Base-by-base conservation (phyloP, 2,888 invertebrate species). In the Brassicogethes aeneus region DNA sequence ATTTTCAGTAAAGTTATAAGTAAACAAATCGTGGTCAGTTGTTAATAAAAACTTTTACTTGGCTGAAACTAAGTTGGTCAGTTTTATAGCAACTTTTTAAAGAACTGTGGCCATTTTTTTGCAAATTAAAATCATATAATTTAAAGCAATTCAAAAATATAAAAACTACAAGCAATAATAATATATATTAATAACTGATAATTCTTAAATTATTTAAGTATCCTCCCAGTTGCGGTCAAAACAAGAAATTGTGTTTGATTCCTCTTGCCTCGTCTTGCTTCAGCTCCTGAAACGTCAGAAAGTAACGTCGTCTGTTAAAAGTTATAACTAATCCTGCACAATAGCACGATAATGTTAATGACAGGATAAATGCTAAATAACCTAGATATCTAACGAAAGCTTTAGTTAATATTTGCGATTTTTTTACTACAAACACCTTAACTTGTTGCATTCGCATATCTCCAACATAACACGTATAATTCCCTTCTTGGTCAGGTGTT, bases 381-480 rank as follows among this genome's bases (percentile, higher is more conserved):
- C 72, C 69, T 54, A 76, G 68, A 54, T 78, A 76, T 2, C 76
- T 69, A 14, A 74, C 56, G 51, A 79, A 73, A 45, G 73, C 78
- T 62, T 70, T 62, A 17, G 73, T 75, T 34, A 76, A 54, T 36
- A 78, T 51, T 50, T 62, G 68, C 2, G 70, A 66, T 57, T 74
- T 75, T 1, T 71, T 64, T 2, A 72, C 66, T 1, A 79, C 70
- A 52, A 63, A 68, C 30, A 79, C 57, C 42, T 64, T 64, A 41
- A 71, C 66, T 59, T 70, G 71, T 60, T 76, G 70, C 66, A 76
- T 72, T 47, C 66, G 69, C 30, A 67, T 70, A 42, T 76, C 76
- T 61, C 82, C 74, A 3, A 81, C 77, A 42, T 70, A 69, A 60
- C 87, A 87, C 1, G 75, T 74, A 59, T 85, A 87, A 54, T 74